Evolutionary conservation across 2,797 vertebrate species (phyloP).

Genomic region (Chaunax sp.): DNA sequence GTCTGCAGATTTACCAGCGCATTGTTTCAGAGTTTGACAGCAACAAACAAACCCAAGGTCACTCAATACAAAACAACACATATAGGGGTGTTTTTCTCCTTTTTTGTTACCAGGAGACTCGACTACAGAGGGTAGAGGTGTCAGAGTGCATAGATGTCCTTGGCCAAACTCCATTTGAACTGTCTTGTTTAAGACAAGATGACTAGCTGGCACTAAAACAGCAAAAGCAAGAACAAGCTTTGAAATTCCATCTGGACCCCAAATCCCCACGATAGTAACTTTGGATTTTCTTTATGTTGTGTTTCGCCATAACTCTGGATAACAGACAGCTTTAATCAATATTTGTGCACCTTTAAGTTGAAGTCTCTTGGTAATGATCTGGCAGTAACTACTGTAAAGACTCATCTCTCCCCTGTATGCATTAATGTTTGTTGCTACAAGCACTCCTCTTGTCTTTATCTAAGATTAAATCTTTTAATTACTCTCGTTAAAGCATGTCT

Average conservation of each 20-base stretch:
- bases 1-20: constrained; percentile 38
- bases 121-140: constrained; percentile 43
- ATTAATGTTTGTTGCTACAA: constrained; percentile 38
- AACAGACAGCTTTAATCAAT: constrained; percentile 41
- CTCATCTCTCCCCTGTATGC: constrained; percentile 12
- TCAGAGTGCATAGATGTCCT: constrained; percentile 49
- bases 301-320: constrained; percentile 2
- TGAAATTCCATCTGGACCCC: constrained; percentile 40
- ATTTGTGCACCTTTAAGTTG: constrained; percentile 30
- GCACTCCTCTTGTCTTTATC: constrained; percentile 49
- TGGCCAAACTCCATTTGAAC: constrained; percentile 47
- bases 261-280: constrained; percentile 25
- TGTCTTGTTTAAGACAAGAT: constrained; percentile 31
- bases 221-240: constrained; percentile 17
- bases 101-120: constrained; percentile 39
- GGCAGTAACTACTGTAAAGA: constrained; percentile 10
- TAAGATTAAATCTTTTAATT: constrained; percentile 70
- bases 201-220: constrained; percentile 40
- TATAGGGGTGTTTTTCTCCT: constrained; percentile 30
- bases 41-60: constrained; percentile 69
- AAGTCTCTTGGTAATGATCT: constrained; percentile 25
- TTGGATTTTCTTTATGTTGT: constrained; percentile 15
- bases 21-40: constrained; percentile 56
- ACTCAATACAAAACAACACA: constrained; percentile 48
- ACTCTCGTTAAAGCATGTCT: constrained; percentile 24